Evolutionary conservation across 2,797 vertebrate genomes (phyloP).

Genomic region (Salmo trutta): DNA sequence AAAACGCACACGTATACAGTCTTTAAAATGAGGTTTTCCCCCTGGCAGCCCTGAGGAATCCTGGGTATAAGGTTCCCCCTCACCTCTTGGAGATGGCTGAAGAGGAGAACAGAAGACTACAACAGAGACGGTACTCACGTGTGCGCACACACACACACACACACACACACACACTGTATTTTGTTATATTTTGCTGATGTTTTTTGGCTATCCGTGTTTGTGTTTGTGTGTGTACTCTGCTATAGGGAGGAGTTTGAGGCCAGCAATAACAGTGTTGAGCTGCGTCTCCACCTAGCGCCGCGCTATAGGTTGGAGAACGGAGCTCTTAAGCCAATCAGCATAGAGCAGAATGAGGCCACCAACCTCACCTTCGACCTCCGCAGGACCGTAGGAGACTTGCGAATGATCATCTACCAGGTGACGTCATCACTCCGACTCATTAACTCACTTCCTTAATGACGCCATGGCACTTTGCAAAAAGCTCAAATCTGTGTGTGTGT

Average conservation of each 20-base stretch:
- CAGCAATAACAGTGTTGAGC: conserved; percentile 79
- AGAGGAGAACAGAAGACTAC: conserved; percentile 81
- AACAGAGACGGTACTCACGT: conserved; percentile 79
- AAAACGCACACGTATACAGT: background rate
- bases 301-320: conserved; percentile 81
- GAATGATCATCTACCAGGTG: conserved; percentile 87
- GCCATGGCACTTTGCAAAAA: background rate
- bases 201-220: background rate
- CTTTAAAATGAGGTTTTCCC: conserved; percentile 13
- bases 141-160: background rate
- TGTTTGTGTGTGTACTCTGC: conserved; percentile 9
- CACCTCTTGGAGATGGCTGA: conserved; percentile 85
- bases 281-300: conserved; percentile 87
- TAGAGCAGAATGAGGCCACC: conserved; percentile 65
- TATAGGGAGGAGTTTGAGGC: conserved; percentile 84
- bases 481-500: background rate
- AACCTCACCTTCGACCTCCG: conserved; percentile 85
- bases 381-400: conserved; percentile 86
- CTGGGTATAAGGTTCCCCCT: conserved; percentile 82
- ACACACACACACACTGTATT: background rate
- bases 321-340: conserved; percentile 79
- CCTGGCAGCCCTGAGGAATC: conserved; percentile 82
- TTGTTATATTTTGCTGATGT: background rate
- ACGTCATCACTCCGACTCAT: conserved; percentile 10
- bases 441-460: background rate